Evolutionary conservation across 2,888 invertebrate genomes (phyloP).

Genomic region (Mycalesis mineus): DNA sequence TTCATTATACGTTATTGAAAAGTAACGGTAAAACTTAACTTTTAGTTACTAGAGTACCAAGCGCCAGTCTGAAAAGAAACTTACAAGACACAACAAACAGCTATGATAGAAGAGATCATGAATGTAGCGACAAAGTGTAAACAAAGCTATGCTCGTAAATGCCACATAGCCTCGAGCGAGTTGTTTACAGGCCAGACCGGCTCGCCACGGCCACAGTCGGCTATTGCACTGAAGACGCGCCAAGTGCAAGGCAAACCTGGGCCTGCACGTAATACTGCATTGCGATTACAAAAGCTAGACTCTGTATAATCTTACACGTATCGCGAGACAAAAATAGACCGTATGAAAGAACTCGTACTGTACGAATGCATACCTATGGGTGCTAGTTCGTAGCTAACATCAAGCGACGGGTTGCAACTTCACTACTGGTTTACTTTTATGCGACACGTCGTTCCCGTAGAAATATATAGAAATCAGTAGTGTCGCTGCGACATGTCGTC

Average conservation of each 20-base stretch:
- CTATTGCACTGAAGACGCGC: slow-evolving; percentile 65
- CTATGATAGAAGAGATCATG: background rate
- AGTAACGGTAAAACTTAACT: too few species aligned
- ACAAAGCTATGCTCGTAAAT: slow-evolving; percentile 8
- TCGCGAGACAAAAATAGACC: slow-evolving; percentile 11
- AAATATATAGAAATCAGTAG: too few species aligned
- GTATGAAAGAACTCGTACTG: slow-evolving; percentile 4
- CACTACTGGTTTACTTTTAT: too few species aligned
- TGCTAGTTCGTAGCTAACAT: too few species aligned
- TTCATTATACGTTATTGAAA: too few species aligned
- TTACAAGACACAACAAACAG: background rate
- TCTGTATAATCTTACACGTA: slow-evolving; percentile 10
- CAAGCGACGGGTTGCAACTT: too few species aligned
- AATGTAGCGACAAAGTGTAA: slow-evolving; percentile 5
- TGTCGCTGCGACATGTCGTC: too few species aligned
- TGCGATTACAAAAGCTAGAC: slow-evolving; percentile 38
- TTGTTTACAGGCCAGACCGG: slow-evolving; percentile 27
- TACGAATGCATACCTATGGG: too few species aligned
- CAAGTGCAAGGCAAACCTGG: slow-evolving; percentile 39
- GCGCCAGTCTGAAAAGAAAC: too few species aligned
- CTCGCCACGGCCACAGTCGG: slow-evolving; percentile 40
- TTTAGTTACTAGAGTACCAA: too few species aligned
- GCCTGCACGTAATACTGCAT: slow-evolving; percentile 57
- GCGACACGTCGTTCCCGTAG: too few species aligned
- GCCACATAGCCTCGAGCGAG: slow-evolving; percentile 6